Conservation (phyloP, 2,113 vertebrate species). For the Brienomyrus longianalis region DNA sequence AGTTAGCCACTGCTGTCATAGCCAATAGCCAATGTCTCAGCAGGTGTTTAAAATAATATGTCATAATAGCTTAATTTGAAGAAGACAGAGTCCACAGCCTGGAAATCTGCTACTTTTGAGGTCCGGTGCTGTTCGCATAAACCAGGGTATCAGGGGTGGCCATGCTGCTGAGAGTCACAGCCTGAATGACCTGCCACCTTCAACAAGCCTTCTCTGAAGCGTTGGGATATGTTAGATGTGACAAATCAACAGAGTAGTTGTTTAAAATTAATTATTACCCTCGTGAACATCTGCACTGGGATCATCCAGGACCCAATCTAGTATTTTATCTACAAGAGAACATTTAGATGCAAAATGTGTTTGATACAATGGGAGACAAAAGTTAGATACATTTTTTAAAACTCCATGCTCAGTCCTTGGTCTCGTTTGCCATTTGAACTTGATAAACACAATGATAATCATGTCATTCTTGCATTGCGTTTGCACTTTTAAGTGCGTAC, state of each 20-base stretch:
- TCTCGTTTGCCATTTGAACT: not conserved
- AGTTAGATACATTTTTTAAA: not conserved
- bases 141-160: not conserved
- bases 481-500: not conserved
- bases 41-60: not conserved
- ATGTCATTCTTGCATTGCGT: not conserved
- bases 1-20: not conserved
- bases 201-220: not conserved
- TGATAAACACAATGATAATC: not conserved
- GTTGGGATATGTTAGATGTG: too few relatives aligned
- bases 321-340: not conserved
- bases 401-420: not conserved
- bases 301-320: not conserved
- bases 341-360: not conserved
- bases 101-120: not conserved
- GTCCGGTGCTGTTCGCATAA: not conserved
- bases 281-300: not conserved
- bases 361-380: not conserved
- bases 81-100: not conserved
- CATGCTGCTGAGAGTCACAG: not conserved
- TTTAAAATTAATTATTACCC: not conserved
- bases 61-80: not conserved
- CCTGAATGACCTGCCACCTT: not conserved
- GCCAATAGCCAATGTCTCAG: not conserved
- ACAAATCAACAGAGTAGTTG: not conserved